phyloP scores from a whole-genome alignment of 92 coral and sea anemone genomes.

The Epizoanthus stellaris region DNA sequence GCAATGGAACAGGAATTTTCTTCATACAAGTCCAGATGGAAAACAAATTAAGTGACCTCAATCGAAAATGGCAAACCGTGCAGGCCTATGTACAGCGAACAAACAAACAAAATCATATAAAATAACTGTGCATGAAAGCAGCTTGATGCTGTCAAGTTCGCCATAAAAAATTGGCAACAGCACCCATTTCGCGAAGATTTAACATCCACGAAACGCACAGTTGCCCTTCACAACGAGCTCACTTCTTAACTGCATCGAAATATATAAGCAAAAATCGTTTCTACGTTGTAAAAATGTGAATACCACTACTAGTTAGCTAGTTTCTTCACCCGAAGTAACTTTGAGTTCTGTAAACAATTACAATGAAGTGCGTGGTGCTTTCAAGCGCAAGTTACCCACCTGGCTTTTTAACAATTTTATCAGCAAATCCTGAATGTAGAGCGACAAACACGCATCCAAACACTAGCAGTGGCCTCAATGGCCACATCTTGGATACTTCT shows the following conservation, averaged over 20 bases:
- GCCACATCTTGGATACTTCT: conserved; percentile 43
- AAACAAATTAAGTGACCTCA: background rate
- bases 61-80: background rate
- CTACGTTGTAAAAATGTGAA: background rate
- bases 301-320: background rate
- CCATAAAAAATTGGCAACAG: background rate
- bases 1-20: background rate
- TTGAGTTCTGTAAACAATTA: background rate
- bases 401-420: background rate
- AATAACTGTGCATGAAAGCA: conserved; percentile 4
- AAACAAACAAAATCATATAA: background rate
- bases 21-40: background rate
- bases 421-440: conserved; percentile 3
- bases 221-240: background rate
- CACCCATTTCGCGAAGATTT: background rate
- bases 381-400: conserved; percentile 13
- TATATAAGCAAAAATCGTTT: background rate
- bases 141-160: conserved; percentile 7
- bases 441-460: conserved; percentile 13
- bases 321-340: background rate
- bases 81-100: conserved; percentile 7
- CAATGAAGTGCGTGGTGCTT: conserved; percentile 1
- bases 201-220: background rate
- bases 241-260: background rate
- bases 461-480: conserved; percentile 22